A percentile compares a stretch with the other conserved stretches of the same genome.
phyloP scores from a whole-genome alignment of 2,113 vertebrate species.

The Nettapus auritus region DNA sequence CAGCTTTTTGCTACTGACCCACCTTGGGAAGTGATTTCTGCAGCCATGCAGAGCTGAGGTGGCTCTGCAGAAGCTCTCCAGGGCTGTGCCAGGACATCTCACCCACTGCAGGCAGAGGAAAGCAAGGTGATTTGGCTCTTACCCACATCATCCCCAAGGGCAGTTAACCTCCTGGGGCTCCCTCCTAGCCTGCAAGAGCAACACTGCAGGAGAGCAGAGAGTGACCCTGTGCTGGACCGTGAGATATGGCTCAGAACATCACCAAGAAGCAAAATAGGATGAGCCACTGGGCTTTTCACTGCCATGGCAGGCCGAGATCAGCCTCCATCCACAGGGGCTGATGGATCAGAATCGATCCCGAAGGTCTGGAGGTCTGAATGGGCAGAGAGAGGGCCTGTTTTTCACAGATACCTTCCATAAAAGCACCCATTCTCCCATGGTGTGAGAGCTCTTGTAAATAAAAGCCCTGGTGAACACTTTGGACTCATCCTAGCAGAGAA shows the following conservation, averaged over 20 bases:
- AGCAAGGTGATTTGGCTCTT: background rate
- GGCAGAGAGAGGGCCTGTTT: background rate
- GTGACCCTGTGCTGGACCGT: accelerated
- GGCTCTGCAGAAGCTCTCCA: background rate
- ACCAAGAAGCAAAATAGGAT: background rate
- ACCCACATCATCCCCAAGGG: background rate
- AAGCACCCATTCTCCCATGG: background rate
- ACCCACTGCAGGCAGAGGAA: background rate
- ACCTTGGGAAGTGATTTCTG: background rate
- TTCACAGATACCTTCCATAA: background rate
- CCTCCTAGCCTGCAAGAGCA: background rate
- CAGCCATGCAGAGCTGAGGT: background rate
- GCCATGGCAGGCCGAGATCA: background rate
- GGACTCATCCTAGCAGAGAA: background rate
- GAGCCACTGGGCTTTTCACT: background rate
- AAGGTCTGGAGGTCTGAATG: background rate
- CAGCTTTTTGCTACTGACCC: background rate
- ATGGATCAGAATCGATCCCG: background rate
- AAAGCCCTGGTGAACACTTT: background rate
- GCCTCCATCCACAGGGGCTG: background rate
- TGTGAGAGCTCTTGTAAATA: background rate
- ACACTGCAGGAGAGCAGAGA: background rate
- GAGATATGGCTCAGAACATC: background rate
- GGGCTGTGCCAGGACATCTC: background rate
- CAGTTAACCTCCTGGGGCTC: background rate